Evolutionary conservation across 2,113 vertebrate genomes (phyloP).

Genomic region (Saiga tatarica): DNA sequence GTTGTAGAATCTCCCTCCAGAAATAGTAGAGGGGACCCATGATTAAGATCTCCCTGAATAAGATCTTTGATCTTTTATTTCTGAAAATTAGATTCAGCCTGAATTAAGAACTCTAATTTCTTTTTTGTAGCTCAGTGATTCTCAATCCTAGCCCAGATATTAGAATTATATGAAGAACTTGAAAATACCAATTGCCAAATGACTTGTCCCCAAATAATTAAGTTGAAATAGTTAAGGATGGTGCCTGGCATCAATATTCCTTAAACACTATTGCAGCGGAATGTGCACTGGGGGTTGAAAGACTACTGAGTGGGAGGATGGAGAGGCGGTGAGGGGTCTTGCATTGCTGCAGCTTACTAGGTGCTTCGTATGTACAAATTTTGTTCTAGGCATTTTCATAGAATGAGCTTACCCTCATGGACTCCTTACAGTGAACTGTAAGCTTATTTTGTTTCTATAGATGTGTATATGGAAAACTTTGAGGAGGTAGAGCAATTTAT

Average conservation of each 20-base stretch:
- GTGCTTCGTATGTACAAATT: neutral
- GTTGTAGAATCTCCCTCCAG: neutral
- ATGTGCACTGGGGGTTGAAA: neutral
- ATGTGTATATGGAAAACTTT: neutral
- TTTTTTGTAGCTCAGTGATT: conserved; percentile 21
- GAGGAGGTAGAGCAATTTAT: neutral
- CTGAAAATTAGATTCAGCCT: conserved; percentile 21
- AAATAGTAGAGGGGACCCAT: neutral
- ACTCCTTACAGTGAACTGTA: neutral
- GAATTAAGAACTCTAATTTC: neutral
- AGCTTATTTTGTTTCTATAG: neutral
- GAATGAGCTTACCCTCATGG: neutral
- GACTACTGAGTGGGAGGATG: neutral
- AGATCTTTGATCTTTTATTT: neutral
- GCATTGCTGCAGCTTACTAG: neutral
- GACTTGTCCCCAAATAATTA: neutral
- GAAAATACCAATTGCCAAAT: neutral
- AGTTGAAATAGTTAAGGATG: neutral
- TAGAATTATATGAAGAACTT: conserved; percentile 37
- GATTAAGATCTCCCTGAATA: neutral
- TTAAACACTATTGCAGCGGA: neutral
- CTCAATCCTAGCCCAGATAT: neutral
- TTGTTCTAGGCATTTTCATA: neutral
- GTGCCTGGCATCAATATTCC: neutral
- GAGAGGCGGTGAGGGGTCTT: neutral